Evolutionary conservation across 2,797 vertebrate species (phyloP), one percentile per base, ranked within the genome.

Genomic region (Typhlichthys subterraneus): DNA sequence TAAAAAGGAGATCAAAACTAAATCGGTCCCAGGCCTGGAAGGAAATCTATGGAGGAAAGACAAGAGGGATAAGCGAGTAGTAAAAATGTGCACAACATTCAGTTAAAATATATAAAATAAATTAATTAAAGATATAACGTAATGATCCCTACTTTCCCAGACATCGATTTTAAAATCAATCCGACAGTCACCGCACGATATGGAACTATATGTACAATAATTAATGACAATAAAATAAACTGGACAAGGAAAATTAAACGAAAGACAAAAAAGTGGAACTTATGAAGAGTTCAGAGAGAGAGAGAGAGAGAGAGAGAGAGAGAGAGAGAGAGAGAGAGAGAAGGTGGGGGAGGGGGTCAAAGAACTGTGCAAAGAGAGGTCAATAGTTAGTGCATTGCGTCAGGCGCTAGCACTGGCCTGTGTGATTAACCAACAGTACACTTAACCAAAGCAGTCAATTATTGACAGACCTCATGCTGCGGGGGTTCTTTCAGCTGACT

Each of bases 341-440:
- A 19, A 56, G 72, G 61, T 59, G 51, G 51, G 45, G 46, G 19
- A 66, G 58, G 19, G 38, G 38, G 38, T 42, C 38, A 2, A 7
- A 42, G 7, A 42, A 42, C 8, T 42, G 38, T 8, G 8, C 8
- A 42, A 42, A 19, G 57, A 69, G 69, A 73, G 49, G 76, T 88
- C 80, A 87, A 85, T 77, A 75, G 19, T 57, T 54, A 87, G 76
- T 85, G 65, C 46, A 85, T 83, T 67, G 63, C 53, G 59, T 57
- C 52, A 61, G 59, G 69, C 60, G 72, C 66, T 56, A 31, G 4
- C 51, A 58, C 60, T 57, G 82, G 82, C 84, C 72, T 81, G 65
- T 69, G 75, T 57, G 58, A 77, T 79, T 70, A 74, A 82, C 81
- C 81, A 70, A 72, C 66, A 72, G 63, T 48, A 54, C 69, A 65